Base-by-base conservation (phyloP, 2,113 vertebrate species). In the Seriola dumerili region DNA sequence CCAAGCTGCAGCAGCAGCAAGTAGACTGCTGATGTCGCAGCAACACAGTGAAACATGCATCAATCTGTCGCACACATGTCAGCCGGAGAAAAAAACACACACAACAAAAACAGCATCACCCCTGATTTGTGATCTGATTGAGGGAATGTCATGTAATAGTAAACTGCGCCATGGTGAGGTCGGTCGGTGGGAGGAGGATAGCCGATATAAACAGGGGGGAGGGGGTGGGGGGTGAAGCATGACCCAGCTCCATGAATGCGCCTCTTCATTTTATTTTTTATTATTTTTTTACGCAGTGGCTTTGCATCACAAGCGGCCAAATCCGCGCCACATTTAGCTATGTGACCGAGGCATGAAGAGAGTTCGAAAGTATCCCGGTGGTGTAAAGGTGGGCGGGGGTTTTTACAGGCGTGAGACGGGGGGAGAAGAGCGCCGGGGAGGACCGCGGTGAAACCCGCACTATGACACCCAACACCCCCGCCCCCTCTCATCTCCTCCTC, bases 401-500 rank as follows among this genome's bases (percentile, higher is more conserved):
- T 13, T 44, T 16, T 7, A 50, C 42, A 19, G 52, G 32, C 5
- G 48, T 40, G 65, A 11, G 29, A 32, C 13, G 25, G 59, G 70
- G 29, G 59, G 36, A 50, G 23, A 75, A 54, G 54, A 64, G 84
- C 72, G 80, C 68, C 85, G 90, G 81, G 90, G 76, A 55, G 83
- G 71, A 83, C 66, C 68, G 76, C 68, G 89, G 87, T 93, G 91
- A 93, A 92, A 93, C 95, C 96, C 93, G 96, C 95, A 94, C 94
- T 94, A 85, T 91, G 89, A 81, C 93, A 93, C 77, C 82, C 76
- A 63, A 38, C 54, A 23, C 11, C 12, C 68, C 21, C 63, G 65
- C 9, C 11, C 59, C 10, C 1, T n/a, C 38, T 10, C 7, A 1
- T 21, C 46, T 67, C 72, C 9, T 17, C 59, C 10, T 1, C 34